Conservation (phyloP, 2,888 invertebrate genomes). For the Ceratothoa steindachneri region DNA sequence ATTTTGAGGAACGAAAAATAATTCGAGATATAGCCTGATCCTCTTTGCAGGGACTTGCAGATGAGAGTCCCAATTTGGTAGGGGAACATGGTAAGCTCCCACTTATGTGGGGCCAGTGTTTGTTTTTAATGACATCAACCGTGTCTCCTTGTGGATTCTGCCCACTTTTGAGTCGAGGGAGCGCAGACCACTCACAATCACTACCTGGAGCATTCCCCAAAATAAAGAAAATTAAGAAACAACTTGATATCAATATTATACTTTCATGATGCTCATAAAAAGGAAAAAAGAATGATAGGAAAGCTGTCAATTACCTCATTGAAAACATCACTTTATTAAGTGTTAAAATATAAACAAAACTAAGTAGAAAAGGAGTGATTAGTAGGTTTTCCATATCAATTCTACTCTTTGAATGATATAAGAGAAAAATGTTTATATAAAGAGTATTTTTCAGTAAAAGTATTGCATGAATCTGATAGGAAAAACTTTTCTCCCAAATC, state of each 20-base stretch:
- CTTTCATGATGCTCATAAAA: neutral
- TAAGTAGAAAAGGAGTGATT: no score
- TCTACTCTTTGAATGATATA: no score
- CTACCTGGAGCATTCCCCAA: constrained; percentile 7
- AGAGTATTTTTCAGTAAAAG: no score
- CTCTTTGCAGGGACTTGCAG: constrained; percentile 30
- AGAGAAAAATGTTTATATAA: no score
- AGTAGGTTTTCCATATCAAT: no score
- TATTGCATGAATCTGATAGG: no score
- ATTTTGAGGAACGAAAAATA: constrained; percentile 44
- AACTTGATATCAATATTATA: neutral
- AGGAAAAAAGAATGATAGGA: neutral
- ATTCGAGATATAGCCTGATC: constrained; percentile 34
- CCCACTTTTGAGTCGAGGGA: constrained; percentile 30
- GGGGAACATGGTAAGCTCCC: constrained; percentile 16
- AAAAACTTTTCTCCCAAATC: no score
- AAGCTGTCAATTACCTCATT: no score
- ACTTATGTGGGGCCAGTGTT: constrained; percentile 29
- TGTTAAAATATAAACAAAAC: no score
- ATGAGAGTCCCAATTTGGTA: constrained; percentile 30
- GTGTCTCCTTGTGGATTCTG: constrained; percentile 25
- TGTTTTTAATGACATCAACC: constrained; percentile 9
- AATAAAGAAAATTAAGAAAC: neutral
- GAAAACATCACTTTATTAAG: no score
- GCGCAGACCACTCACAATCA: constrained; percentile 42